Percentiles rank a stretch among this genome's conserved stretches.
Evolutionary conservation across 2,797 vertebrate genomes (phyloP).

Genomic region (Pipistrellus nathusii): DNA sequence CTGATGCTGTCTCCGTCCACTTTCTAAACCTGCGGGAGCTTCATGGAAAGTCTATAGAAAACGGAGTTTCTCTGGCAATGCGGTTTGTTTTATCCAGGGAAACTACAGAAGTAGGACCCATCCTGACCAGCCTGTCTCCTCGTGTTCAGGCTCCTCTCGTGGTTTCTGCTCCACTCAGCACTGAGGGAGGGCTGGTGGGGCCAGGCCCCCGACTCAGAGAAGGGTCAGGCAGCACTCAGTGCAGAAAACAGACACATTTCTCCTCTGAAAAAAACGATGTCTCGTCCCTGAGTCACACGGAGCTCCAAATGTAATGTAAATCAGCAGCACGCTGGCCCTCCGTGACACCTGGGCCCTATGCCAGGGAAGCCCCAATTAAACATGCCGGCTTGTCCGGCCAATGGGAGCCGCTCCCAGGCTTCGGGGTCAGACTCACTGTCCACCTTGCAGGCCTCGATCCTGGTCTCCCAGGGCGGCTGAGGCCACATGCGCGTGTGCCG

Average conservation of each 20-base stretch:
- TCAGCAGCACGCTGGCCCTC: rapidly evolving
- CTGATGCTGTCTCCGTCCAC: slow-evolving; percentile 57
- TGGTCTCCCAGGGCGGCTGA: background rate
- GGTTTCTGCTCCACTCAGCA: background rate
- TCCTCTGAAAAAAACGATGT: background rate
- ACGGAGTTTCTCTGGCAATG: slow-evolving; percentile 69
- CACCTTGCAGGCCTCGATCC: rapidly evolving
- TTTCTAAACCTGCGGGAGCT: slow-evolving; percentile 66
- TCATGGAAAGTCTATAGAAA: slow-evolving; percentile 69
- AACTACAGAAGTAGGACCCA: slow-evolving; percentile 27
- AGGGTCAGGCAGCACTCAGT: rapidly evolving
- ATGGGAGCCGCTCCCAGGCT: rapidly evolving
- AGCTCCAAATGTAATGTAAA: background rate
- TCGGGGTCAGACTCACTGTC: rapidly evolving
- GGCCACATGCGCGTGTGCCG: rapidly evolving
- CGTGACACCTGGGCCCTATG: rapidly evolving
- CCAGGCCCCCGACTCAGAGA: background rate
- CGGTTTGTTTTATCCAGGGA: slow-evolving; percentile 69
- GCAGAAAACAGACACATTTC: background rate
- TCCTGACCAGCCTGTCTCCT: background rate
- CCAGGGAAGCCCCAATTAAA: rapidly evolving
- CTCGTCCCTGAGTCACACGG: background rate
- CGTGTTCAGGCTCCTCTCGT: too few species aligned
- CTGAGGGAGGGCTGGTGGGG: rapidly evolving
- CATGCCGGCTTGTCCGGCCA: rapidly evolving